These are phyloP conservation scores for Neodiprion pinetum DNA, from an alignment of 1,140 invertebrate species.

Conservation along the genomic window DNA sequence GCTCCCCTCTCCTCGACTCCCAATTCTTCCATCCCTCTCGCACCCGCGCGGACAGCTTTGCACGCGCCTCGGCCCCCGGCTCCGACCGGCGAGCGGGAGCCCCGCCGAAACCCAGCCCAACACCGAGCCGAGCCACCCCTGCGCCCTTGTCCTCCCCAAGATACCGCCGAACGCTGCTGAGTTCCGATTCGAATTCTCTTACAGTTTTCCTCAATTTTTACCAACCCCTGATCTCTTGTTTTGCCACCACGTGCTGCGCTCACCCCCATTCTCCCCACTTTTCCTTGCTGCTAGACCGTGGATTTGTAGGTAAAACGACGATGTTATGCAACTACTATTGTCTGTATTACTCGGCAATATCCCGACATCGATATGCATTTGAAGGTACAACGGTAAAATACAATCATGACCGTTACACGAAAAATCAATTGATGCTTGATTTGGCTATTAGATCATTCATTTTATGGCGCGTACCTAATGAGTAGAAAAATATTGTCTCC, in stretches of 20 bases:
- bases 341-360: too few species aligned
- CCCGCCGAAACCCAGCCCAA: constrained; percentile 43
- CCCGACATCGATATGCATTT: too few species aligned
- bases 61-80: constrained; percentile 12
- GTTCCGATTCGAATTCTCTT: constrained; percentile 10
- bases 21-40: constrained; percentile 29
- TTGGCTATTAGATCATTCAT: too few species aligned
- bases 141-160: constrained; percentile 20
- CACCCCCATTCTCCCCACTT: neutral
- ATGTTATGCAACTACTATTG: too few species aligned
- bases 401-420: too few species aligned
- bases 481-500: too few species aligned
- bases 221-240: neutral
- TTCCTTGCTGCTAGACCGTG: neutral
- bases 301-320: too few species aligned
- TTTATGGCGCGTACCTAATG: too few species aligned
- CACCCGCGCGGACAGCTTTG: constrained; percentile 17
- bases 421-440: too few species aligned
- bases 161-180: constrained; percentile 19
- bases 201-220: neutral
- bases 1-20: constrained; percentile 41
- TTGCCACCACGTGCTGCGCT: neutral
- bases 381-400: too few species aligned
- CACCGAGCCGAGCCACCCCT: constrained; percentile 39
- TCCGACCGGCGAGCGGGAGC: constrained; percentile 32